Evolutionary conservation across 2,888 invertebrate genomes (phyloP), one percentile per base, ranked within the genome.

Genomic region (Eupithecia exiguata): DNA sequence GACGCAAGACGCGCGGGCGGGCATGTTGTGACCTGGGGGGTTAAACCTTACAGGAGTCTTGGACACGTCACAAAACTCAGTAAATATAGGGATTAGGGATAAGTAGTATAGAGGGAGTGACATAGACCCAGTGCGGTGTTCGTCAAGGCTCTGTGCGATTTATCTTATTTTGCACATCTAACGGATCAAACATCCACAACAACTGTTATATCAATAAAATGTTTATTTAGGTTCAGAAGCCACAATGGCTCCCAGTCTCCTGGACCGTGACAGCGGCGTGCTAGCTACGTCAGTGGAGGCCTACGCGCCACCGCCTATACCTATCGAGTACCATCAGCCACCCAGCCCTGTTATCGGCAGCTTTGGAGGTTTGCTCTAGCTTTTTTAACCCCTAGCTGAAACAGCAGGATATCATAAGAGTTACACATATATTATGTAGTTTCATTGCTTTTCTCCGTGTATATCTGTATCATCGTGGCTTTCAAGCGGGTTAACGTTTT

Each of bases 191-290:
- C 30, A 4, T 30, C 4, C 30, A 30, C 9, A 9, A 10, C 25
- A 25, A 14, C 21, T 58, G 0, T 58, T 25, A 5, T 14, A 1
- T 30, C 30, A 30, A 1, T 5, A 2, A 1, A 5, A 1, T 30
- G 10, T 68, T 35, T 43, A 6, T 18, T 12, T 72, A 88, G 94
- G 94, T 58, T 94, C 94, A 0, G 94, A 94, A 74, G 89, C 93
- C 6, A 93, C 94, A 0, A 93, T 94, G 92, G 94, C 94, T 75
- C 93, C 94, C 2, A 91, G 91, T 2, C 87, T 91, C 83, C 79
- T 89, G 61, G 92, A 92, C 76, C 83, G 90, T 0, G 94, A 94
- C 79, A 92, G 91, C 77, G 90, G 89, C 0, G 86, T 91, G 35
- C 35, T 91, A 1, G 89, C 90, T 2, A 86, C 89, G 12, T 88